A percentile compares a stretch with the other conserved stretches of the same genome.
phyloP scores from a whole-genome alignment of 2,113 vertebrate species.

The Hyla sarda region DNA sequence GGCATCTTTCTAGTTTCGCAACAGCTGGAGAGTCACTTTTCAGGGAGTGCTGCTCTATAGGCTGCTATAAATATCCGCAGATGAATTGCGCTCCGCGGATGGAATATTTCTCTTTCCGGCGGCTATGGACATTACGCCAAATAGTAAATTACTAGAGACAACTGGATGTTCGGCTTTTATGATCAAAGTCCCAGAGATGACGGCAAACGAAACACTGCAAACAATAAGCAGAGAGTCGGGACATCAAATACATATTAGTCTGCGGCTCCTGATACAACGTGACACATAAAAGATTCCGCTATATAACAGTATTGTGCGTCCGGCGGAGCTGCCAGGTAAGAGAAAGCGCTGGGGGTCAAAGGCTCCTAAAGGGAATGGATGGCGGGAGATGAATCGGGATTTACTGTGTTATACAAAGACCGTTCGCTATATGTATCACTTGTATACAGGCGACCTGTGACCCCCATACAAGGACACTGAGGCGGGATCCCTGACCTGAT shows the following conservation, averaged over 20 bases:
- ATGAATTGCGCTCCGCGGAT: not conserved
- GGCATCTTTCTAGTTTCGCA: no score
- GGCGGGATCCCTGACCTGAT: no score
- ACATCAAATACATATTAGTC: not conserved
- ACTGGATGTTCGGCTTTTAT: not conserved
- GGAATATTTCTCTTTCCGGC: not conserved
- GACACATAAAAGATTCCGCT: not conserved
- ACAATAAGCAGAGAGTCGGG: not conserved
- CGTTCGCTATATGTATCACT: no score
- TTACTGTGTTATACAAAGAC: constrained; percentile 12
- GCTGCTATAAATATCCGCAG: no score
- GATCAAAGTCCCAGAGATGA: not conserved
- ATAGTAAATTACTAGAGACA: not conserved
- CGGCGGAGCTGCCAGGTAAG: not conserved
- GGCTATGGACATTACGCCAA: not conserved
- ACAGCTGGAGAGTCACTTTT: no score
- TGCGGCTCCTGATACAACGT: not conserved
- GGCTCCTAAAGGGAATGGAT: constrained; percentile 25
- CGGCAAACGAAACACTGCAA: not conserved
- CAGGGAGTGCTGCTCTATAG: no score
- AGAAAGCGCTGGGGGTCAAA: constrained; percentile 19
- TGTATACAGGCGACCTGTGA: not conserved
- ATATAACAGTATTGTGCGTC: not conserved
- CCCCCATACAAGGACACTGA: not conserved
- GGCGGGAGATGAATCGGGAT: not conserved